phyloP scores from a whole-genome alignment of 1,140 invertebrate species.

The Temnothorax longispinosus region DNA sequence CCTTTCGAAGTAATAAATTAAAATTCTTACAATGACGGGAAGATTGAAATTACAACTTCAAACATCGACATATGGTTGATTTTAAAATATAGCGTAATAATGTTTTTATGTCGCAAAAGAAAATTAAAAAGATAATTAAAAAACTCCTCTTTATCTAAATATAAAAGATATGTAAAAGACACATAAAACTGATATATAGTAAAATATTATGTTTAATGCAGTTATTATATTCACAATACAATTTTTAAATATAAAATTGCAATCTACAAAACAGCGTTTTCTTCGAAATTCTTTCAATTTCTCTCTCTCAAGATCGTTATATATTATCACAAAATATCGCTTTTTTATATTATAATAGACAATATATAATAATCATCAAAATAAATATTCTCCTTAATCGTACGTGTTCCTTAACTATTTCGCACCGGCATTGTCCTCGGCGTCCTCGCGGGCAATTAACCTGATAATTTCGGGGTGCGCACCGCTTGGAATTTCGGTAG shows the following conservation, averaged over 20 bases:
- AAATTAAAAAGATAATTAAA: neutral
- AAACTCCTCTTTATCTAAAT: neutral
- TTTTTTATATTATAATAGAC: neutral
- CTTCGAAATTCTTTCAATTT: neutral
- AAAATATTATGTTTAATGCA: neutral
- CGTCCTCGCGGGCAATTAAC: constrained; percentile 11
- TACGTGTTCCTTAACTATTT: constrained; percentile 24
- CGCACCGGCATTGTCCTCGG: constrained; percentile 17
- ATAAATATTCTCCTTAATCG: neutral
- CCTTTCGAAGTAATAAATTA: constrained; percentile 15
- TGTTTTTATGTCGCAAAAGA: neutral
- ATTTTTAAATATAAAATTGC: neutral
- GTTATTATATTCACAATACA: neutral
- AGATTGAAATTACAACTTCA: neutral
- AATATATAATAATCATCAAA: neutral
- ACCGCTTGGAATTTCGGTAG: constrained; percentile 27
- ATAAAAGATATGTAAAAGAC: neutral
- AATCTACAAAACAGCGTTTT: neutral
- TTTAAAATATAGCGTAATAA: neutral
- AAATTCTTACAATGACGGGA: neutral
- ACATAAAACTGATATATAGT: neutral
- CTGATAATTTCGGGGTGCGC: constrained; percentile 32
- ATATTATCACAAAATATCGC: neutral
- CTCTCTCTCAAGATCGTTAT: neutral
- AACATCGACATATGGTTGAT: neutral